phyloP scores from a whole-genome alignment of 2,797 vertebrate species.

The Poecilia picta region DNA sequence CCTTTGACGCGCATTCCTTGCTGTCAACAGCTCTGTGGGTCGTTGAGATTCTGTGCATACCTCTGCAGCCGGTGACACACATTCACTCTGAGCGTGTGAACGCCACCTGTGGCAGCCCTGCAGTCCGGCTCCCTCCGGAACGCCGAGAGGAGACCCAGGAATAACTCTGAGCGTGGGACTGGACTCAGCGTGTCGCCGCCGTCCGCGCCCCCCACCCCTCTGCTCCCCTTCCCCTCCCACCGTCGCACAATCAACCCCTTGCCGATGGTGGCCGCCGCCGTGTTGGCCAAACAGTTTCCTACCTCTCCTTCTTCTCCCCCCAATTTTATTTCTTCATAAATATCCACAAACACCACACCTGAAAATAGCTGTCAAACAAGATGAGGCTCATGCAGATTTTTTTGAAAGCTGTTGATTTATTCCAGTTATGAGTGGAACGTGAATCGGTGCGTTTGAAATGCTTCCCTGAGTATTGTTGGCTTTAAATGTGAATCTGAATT shows the following conservation, averaged over 20 bases:
- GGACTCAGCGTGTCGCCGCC: constrained; percentile 17
- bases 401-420: constrained; percentile 8
- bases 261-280: constrained; percentile 5
- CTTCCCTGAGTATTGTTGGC: background rate
- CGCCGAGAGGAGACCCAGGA: constrained; percentile 62
- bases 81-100: constrained; percentile 48
- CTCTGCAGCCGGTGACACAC: constrained; percentile 44
- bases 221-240: background rate
- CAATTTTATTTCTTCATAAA: constrained; percentile 6
- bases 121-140: constrained; percentile 46
- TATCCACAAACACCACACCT: constrained; percentile 14
- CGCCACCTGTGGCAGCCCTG: constrained; percentile 71
- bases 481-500: background rate
- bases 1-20: constrained; percentile 65
- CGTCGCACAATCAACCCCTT: constrained; percentile 47
- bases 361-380: constrained; percentile 33
- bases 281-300: constrained; percentile 42
- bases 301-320: constrained; percentile 15
- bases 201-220: background rate
- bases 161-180: constrained; percentile 72
- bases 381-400: constrained; percentile 16
- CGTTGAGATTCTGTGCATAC: constrained; percentile 64
- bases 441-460: background rate
- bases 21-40: constrained; percentile 58
- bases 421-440: background rate